Conservation (phyloP, 1,140 invertebrate genomes). For the Cydia pomonella region DNA sequence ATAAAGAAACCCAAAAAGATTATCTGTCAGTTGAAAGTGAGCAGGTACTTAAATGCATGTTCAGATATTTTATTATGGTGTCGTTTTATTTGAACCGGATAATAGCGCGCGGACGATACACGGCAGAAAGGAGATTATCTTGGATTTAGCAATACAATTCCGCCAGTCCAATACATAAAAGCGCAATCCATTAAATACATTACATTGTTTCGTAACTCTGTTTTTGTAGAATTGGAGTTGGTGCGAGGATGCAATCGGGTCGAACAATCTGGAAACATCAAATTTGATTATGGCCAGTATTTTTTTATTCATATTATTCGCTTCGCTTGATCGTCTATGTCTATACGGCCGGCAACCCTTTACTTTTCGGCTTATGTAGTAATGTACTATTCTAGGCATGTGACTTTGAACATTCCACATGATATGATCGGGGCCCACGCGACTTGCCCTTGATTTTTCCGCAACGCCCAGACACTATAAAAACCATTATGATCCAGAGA, state of each 20-base stretch:
- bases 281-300: background rate
- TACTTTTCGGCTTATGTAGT: too few species aligned
- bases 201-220: conserved; percentile 24
- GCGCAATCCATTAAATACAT: conserved; percentile 62
- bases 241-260: background rate
- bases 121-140: conserved; percentile 67
- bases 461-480: too few species aligned
- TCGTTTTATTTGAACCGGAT: conserved; percentile 71
- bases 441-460: too few species aligned
- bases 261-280: background rate
- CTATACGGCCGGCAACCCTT: too few species aligned
- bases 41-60: conserved; percentile 52
- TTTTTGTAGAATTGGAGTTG: conserved; percentile 5
- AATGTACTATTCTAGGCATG: too few species aligned
- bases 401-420: too few species aligned
- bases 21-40: conserved; percentile 43
- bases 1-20: background rate
- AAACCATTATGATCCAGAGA: too few species aligned
- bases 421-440: too few species aligned
- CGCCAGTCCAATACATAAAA: conserved; percentile 63
- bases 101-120: conserved; percentile 62
- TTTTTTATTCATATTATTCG: too few species aligned
- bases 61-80: conserved; percentile 68
- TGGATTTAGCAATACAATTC: conserved; percentile 70
- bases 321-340: too few species aligned